Conservation (phyloP, 1,140 invertebrate species). For the Drosophila ambigua region DNA sequence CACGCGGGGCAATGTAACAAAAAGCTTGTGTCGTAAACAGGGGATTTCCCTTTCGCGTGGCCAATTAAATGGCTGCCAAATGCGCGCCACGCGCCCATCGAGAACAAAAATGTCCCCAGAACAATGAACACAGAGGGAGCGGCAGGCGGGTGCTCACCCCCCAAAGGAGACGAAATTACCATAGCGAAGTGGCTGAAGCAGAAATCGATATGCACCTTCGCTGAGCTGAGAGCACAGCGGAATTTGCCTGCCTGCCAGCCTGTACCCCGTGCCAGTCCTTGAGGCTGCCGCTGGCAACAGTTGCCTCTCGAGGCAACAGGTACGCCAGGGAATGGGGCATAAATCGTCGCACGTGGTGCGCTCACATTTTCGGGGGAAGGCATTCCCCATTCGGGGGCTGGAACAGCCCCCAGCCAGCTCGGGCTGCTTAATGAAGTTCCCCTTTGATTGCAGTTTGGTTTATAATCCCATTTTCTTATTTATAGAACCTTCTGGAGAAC, state of each 20-base stretch:
- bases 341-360: slow-evolving; percentile 64
- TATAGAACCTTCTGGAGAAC: not conserved
- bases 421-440: not conserved
- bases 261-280: slow-evolving; percentile 51
- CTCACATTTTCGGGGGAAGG: slow-evolving; percentile 3
- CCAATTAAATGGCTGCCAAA: slow-evolving; percentile 65
- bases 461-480: slow-evolving; percentile 9
- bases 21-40: slow-evolving; percentile 34
- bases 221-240: slow-evolving; percentile 25
- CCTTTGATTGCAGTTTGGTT: slow-evolving; percentile 6
- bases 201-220: slow-evolving; percentile 63
- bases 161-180: slow-evolving; percentile 46
- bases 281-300: slow-evolving; percentile 47
- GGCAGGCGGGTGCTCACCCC: not conserved
- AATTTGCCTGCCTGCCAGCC: not conserved
- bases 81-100: slow-evolving; percentile 55
- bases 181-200: slow-evolving; percentile 61
- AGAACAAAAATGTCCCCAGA: slow-evolving; percentile 21
- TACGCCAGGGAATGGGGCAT: slow-evolving; percentile 40
- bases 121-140: not conserved
- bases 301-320: slow-evolving; percentile 41
- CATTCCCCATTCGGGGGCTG: slow-evolving; percentile 12
- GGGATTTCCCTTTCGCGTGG: slow-evolving; percentile 32
- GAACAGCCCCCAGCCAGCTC: not conserved
- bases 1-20: slow-evolving; percentile 20